These are phyloP conservation scores for Nothocercus nigrocapillus DNA, from an alignment of 2,113 vertebrate genomes.

Conservation along the genomic window DNA sequence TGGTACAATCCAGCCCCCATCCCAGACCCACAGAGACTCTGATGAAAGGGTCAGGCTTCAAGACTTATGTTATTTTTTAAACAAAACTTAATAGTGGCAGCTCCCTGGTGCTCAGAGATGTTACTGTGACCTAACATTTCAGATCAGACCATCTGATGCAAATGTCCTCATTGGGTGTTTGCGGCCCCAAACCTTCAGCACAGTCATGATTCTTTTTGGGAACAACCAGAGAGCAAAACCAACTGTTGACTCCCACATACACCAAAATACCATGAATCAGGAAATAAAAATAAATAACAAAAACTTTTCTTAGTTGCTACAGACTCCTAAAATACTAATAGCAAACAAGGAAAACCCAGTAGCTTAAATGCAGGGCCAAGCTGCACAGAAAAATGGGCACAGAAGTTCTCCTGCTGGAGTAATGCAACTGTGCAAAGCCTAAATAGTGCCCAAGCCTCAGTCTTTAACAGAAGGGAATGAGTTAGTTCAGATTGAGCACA, in stretches of 20 bases:
- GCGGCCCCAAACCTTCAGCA: neutral
- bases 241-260: accelerated
- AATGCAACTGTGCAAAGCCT: neutral
- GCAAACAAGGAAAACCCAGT: neutral
- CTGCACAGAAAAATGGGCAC: neutral
- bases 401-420: neutral
- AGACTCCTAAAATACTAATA: neutral
- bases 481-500: neutral
- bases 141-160: neutral
- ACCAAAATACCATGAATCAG: neutral
- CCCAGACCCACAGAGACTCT: neutral
- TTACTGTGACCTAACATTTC: neutral
- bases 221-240: neutral
- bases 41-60: neutral
- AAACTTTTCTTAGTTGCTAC: neutral
- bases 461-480: neutral
- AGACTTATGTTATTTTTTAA: neutral
- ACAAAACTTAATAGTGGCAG: neutral
- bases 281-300: neutral
- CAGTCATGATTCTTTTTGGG: accelerated
- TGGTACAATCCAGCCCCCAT: neutral
- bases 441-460: neutral
- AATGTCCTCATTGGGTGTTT: neutral
- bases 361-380: neutral
- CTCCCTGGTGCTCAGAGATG: neutral